A percentile compares a stretch with the other conserved stretches of the same genome.
Evolutionary conservation across 1,140 invertebrate genomes (phyloP).

Genomic region (Drosophila prosaltans): DNA sequence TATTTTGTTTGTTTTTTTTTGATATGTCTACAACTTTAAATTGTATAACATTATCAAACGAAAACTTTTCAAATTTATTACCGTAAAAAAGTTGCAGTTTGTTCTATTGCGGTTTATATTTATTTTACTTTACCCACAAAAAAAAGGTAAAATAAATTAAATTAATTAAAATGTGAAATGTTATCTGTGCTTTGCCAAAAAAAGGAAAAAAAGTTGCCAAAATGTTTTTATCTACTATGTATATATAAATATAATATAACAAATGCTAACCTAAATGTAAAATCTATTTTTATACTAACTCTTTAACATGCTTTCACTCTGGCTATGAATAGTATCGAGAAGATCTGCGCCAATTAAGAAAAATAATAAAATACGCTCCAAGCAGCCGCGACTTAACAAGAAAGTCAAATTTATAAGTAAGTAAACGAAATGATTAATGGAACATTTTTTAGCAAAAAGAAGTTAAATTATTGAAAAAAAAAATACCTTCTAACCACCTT

Average conservation of each 20-base stretch:
- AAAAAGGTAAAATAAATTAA: background rate
- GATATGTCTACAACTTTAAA: background rate
- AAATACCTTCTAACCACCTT: too few species aligned
- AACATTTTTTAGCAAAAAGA: background rate
- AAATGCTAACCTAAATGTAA: background rate
- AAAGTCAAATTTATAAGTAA: constrained; percentile 95
- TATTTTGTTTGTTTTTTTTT: constrained; percentile 1
- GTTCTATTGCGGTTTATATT: background rate
- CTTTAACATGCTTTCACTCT: constrained; percentile 39
- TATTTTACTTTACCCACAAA: background rate
- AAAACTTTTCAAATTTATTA: background rate
- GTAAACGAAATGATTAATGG: constrained; percentile 82
- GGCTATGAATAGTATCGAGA: constrained; percentile 83
- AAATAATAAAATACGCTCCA: constrained; percentile 87
- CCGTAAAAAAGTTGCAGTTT: background rate
- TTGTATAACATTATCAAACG: background rate
- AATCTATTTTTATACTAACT: constrained; percentile 2
- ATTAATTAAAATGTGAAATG: background rate
- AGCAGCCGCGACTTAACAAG: constrained; percentile 90
- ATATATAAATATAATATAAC: background rate
- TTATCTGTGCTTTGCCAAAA: background rate
- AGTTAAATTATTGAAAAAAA: too few species aligned
- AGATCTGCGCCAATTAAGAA: constrained; percentile 90
- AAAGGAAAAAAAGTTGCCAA: constrained; percentile 11
- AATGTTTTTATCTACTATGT: constrained; percentile 17